A percentile compares a stretch with the other conserved stretches of the same genome.
phyloP scores from a whole-genome alignment of 2,113 vertebrate species.

The Ctenomys sociabilis region DNA sequence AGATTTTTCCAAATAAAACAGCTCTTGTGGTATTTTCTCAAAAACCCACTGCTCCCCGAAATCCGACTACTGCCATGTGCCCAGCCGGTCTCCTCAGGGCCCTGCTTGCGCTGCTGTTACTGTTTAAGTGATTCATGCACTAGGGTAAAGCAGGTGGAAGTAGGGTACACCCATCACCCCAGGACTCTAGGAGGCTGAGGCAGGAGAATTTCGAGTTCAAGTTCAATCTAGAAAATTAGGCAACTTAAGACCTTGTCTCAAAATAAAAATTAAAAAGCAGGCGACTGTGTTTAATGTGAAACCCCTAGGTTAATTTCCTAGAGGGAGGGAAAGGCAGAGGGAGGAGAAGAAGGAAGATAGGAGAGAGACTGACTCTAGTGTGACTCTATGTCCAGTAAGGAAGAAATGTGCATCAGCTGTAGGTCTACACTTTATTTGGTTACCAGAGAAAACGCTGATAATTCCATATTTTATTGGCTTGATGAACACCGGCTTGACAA shows the following conservation, averaged over 20 bases:
- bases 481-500: slow-evolving; percentile 74
- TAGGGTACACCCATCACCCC: not conserved
- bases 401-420: slow-evolving; percentile 69
- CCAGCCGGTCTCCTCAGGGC: slow-evolving; percentile 82
- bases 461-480: slow-evolving; percentile 75
- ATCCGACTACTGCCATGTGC: slow-evolving; percentile 80
- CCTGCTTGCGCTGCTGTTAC: slow-evolving; percentile 80
- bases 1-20: slow-evolving; percentile 80
- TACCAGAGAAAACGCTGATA: slow-evolving; percentile 79
- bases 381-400: slow-evolving; percentile 76
- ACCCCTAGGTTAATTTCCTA: not conserved
- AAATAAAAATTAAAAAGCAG: not conserved
- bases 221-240: not conserved
- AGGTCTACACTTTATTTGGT: slow-evolving; percentile 71
- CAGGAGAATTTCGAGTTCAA: not conserved
- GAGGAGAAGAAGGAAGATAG: not conserved
- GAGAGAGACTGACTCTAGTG: not conserved
- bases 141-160: not conserved
- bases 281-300: not conserved
- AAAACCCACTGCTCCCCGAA: slow-evolving; percentile 61
- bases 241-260: too few species aligned
- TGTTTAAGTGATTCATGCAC: slow-evolving; percentile 83
- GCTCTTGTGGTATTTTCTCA: slow-evolving; percentile 27
- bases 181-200: not conserved
- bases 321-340: not conserved